Evolutionary conservation across 2,888 invertebrate genomes (phyloP).

Genomic region (Fabriciana adippe): DNA sequence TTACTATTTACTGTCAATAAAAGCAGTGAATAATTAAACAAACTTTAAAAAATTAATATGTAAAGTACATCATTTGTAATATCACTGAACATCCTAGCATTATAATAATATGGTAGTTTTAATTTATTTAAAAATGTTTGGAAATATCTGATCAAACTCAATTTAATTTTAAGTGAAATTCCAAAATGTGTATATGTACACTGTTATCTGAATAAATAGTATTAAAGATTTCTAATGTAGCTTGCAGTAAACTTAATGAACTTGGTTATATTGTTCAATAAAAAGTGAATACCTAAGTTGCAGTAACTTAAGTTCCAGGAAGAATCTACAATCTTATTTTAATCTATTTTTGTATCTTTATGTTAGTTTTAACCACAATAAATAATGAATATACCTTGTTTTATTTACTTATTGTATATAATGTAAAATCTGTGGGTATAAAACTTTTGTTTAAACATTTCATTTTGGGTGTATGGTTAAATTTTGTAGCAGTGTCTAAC

Average conservation of each 20-base stretch:
- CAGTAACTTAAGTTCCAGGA: slow-evolving; percentile 25
- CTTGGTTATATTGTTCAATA: neutral
- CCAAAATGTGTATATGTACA: slow-evolving; percentile 1
- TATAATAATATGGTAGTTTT: slow-evolving; percentile 8
- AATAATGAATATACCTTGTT: slow-evolving; percentile 52
- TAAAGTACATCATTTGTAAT: slow-evolving; percentile 49
- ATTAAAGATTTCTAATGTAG: slow-evolving; percentile 5
- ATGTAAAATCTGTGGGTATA: neutral
- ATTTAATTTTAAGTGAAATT: slow-evolving; percentile 13
- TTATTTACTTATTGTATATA: slow-evolving; percentile 1
- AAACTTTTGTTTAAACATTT: too few species aligned
- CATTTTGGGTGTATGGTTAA: too few species aligned
- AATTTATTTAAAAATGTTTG: neutral
- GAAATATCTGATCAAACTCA: slow-evolving; percentile 14
- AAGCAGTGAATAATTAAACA: slow-evolving; percentile 39
- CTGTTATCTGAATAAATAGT: neutral
- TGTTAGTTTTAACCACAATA: slow-evolving; percentile 68
- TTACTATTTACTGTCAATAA: slow-evolving; percentile 35
- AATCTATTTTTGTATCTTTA: slow-evolving; percentile 76
- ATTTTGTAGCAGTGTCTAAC: too few species aligned
- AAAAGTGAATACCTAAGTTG: too few species aligned
- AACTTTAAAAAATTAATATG: slow-evolving; percentile 46
- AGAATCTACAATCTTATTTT: slow-evolving; percentile 65
- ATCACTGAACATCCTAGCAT: neutral
- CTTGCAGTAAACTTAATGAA: slow-evolving; percentile 36